Percentiles rank a stretch among this genome's conserved stretches.
These are phyloP conservation scores for Stenotaenia linearis DNA, from an alignment of 2,888 invertebrate species.

Conservation along the genomic window DNA sequence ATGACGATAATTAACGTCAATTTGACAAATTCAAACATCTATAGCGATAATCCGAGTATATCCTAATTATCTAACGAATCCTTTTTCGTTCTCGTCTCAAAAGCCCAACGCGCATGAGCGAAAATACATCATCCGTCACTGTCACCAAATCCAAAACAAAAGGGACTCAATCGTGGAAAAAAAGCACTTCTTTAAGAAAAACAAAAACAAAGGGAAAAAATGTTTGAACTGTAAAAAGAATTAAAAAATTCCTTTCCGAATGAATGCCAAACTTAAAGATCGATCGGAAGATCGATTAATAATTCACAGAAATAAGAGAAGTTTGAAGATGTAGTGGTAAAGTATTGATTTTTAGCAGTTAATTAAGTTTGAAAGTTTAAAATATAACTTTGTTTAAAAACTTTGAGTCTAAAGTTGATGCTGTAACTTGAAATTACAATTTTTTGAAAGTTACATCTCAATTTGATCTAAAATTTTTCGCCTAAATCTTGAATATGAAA, in stretches of 20 bases:
- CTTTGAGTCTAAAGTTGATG: too few relatives aligned
- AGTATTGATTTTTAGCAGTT: background rate
- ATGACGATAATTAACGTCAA: constrained; percentile 11
- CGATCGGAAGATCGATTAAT: background rate
- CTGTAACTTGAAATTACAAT: too few relatives aligned
- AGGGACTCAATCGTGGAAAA: background rate
- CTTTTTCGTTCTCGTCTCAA: background rate
- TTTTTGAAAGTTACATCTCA: too few relatives aligned
- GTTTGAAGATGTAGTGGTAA: too few relatives aligned
- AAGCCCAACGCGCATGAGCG: background rate
- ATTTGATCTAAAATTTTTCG: too few relatives aligned
- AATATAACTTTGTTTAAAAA: too few relatives aligned
- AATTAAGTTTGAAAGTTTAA: too few relatives aligned
- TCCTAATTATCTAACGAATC: constrained; percentile 10
- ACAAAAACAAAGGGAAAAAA: background rate
- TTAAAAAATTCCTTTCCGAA: background rate
- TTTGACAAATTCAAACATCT: constrained; percentile 20
- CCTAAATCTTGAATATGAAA: too few relatives aligned
- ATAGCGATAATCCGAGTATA: background rate
- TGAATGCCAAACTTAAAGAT: background rate
- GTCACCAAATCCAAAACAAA: background rate
- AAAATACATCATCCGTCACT: background rate
- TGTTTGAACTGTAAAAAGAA: too few relatives aligned
- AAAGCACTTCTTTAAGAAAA: background rate
- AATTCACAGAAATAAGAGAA: background rate